Evolutionary conservation across 1,140 invertebrate species (phyloP).

Genomic region (Drosophila kohkoa): DNA sequence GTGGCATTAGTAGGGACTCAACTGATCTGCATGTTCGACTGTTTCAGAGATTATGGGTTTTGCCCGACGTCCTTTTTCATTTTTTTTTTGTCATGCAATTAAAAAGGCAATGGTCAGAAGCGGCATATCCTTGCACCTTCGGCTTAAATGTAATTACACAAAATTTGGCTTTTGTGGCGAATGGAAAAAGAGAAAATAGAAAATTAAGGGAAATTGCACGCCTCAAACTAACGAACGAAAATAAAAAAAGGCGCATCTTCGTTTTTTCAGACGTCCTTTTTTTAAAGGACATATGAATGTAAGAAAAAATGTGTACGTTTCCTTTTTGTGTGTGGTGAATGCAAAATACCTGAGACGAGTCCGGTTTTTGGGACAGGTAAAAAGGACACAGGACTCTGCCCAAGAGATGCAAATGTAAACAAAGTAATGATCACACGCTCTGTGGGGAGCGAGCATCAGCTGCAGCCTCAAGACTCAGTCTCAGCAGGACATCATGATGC

Average conservation of each 20-base stretch:
- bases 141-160: conserved; percentile 74
- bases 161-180: conserved; percentile 75
- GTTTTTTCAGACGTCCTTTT: conserved; percentile 16
- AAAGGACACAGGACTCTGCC: conserved; percentile 9
- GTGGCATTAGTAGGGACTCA: conserved; percentile 54
- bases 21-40: conserved; percentile 62
- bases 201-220: conserved; percentile 50
- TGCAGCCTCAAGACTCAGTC: conserved; percentile 26
- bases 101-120: conserved; percentile 44
- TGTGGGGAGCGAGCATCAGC: conserved; percentile 63
- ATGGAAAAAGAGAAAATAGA: conserved; percentile 14
- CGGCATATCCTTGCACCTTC: conserved; percentile 43
- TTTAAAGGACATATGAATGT: no score
- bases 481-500: conserved; percentile 42
- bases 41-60: conserved; percentile 5
- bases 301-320: conserved; percentile 27
- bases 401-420: conserved; percentile 71
- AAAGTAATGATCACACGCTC: conserved; percentile 75
- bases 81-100: conserved; percentile 39
- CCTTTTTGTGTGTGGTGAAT: conserved; percentile 38
- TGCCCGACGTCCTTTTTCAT: neutral
- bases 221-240: conserved; percentile 6
- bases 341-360: conserved; percentile 62
- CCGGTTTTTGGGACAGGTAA: conserved; percentile 42
- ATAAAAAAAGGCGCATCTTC: conserved; percentile 37